Evolutionary conservation across 2,797 vertebrate species (phyloP).

Genomic region (Lepus townsendii): DNA sequence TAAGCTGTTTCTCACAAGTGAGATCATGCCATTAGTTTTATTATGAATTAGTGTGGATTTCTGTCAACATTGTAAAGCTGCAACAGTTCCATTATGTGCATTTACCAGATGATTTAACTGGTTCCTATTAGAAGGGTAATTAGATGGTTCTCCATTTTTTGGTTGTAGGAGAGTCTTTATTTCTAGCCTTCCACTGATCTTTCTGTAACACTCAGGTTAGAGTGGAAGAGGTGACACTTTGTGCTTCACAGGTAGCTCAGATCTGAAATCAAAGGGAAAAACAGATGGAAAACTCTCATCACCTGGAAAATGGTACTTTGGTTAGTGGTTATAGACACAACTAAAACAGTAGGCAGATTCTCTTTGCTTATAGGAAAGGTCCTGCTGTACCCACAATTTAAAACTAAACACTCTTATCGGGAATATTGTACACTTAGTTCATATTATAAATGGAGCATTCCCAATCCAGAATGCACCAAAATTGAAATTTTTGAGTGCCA

Average conservation of each 20-base stretch:
- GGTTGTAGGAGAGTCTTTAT: conserved; percentile 48
- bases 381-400: neutral
- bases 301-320: neutral
- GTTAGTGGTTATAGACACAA: neutral
- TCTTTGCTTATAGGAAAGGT: neutral
- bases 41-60: neutral
- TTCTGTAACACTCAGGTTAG: conserved; percentile 11
- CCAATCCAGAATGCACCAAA: neutral
- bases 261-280: neutral
- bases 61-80: conserved; percentile 2
- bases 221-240: neutral
- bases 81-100: neutral
- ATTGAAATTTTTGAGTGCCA: neutral
- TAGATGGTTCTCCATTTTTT: neutral
- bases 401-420: neutral
- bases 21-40: neutral
- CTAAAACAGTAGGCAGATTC: neutral
- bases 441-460: neutral
- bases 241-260: neutral
- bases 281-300: neutral
- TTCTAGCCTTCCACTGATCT: neutral
- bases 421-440: neutral
- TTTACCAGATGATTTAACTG: neutral
- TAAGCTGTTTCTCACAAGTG: neutral
- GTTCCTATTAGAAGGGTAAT: neutral